Percentiles rank a stretch among this genome's conserved stretches.
Conservation (phyloP, 2,797 vertebrate species). For the Oryzias sinensis region DNA sequence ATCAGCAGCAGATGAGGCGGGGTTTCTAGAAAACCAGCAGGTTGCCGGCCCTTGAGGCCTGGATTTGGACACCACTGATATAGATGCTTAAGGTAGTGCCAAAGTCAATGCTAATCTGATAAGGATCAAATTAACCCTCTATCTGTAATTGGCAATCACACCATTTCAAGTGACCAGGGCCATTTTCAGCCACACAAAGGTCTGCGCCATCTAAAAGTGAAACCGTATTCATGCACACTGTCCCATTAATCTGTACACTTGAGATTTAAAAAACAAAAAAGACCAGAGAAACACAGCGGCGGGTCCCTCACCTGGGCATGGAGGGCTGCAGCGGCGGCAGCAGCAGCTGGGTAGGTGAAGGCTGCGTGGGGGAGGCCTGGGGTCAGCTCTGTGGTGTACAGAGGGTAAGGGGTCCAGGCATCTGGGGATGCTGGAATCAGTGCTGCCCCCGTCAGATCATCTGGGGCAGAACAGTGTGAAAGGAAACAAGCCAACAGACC, state of each 20-base stretch:
- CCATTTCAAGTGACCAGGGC: too few species aligned
- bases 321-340: slow-evolving; percentile 89
- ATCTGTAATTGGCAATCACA: too few species aligned
- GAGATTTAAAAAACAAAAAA: background rate
- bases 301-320: slow-evolving; percentile 92
- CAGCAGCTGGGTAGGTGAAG: slow-evolving; percentile 92
- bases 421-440: slow-evolving; percentile 96
- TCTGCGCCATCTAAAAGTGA: background rate
- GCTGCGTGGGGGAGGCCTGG: slow-evolving; percentile 94
- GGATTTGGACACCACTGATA: too few species aligned
- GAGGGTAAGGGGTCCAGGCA: slow-evolving; percentile 94
- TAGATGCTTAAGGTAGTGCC: too few species aligned
- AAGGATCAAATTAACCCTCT: too few species aligned
- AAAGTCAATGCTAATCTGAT: too few species aligned
- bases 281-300: slow-evolving; percentile 62
- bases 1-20: too few species aligned
- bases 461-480: slow-evolving; percentile 60
- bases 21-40: too few species aligned
- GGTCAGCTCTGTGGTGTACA: slow-evolving; percentile 95
- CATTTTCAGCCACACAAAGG: background rate
- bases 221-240: background rate
- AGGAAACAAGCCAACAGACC: slow-evolving; percentile 41
- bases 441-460: slow-evolving; percentile 96
- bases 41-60: too few species aligned
- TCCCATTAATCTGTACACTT: background rate